Percentiles rank a stretch among this genome's conserved stretches.
Evolutionary conservation across 2,888 invertebrate species (phyloP).

Genomic region (Oscheius myriophilus): DNA sequence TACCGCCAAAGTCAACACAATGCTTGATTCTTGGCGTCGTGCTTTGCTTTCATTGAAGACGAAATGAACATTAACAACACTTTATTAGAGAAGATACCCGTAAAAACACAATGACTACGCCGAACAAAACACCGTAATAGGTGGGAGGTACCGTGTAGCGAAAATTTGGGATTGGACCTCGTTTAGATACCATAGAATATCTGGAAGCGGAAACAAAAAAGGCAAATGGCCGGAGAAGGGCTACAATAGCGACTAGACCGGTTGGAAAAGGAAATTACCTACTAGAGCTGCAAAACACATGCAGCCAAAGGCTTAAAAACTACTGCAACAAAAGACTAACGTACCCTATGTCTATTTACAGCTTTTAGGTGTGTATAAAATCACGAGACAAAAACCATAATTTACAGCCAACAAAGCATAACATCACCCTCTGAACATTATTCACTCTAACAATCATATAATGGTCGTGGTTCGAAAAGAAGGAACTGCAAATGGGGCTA

Average conservation of each 20-base stretch:
- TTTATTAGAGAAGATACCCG: slow-evolving; percentile 12
- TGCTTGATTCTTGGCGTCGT: not conserved
- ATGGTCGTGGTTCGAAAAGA: no score
- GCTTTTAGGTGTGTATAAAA: not conserved
- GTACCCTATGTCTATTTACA: not conserved
- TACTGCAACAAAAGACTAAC: not conserved
- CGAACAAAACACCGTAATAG: slow-evolving; percentile 10
- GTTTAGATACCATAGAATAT: no score
- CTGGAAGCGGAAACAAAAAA: no score
- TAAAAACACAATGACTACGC: slow-evolving; percentile 17
- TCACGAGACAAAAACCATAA: not conserved
- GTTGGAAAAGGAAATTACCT: slow-evolving; percentile 17
- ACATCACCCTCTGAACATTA: not conserved
- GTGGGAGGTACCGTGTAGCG: slow-evolving; percentile 21
- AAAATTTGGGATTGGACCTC: not conserved
- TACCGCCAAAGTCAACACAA: no score
- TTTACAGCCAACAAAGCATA: slow-evolving; percentile 22
- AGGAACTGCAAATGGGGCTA: no score
- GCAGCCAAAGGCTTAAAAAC: not conserved
- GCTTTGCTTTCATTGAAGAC: not conserved
- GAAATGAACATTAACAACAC: not conserved
- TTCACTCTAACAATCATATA: no score
- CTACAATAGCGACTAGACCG: slow-evolving; percentile 9
- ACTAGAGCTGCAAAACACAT: not conserved
- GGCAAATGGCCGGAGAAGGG: no score